Base-by-base conservation (phyloP, 2,113 vertebrate species). In the Periophthalmus modestus region DNA sequence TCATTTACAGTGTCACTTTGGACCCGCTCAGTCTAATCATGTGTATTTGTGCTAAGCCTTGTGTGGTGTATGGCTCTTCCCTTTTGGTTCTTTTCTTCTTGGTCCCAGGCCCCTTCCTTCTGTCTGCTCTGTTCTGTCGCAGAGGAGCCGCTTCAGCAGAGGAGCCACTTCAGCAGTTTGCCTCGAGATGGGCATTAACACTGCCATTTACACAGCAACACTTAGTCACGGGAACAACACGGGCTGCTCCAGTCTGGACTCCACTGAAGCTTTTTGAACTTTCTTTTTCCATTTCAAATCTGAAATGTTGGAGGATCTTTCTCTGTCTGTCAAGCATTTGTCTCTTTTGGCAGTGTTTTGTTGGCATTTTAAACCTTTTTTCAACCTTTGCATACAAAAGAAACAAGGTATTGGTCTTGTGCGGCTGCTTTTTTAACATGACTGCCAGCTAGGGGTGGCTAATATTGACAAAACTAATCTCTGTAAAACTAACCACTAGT, bases 181-280 rank as follows among this genome's bases (percentile, higher is more conserved):
- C 70, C 73, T 85, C 75, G 62, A 84, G 81, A 84, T 77, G 82
- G 81, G 72, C 81, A 80, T 78, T 87, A 85, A 77, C 80, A 52
- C 79, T 85, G 79, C 79, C 82, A 48, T 80, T 85, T 78, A 79
- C 74, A 82, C 77, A 82, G 82, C 66, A 85, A 78, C 86, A 78
- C 79, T 89, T 86, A 91, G 85, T 89, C 85, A 90, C 69, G 76
- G 73, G 82, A 85, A 81, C 75, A 86, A 88, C 84, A 80, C 79
- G 15, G 69, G 28, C 59, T 34, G 34, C 62, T 65, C 75, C 2
- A 55, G 19, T 55, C 19, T 19, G 11, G 72, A 84, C 33, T 85
- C 68, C 69, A 23, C 79, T 82, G 28, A 77, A 76, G 73, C 71
- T 71, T 61, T 72, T 63, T 48, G 62, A 9, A 62, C 61, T 68